Base-by-base conservation (phyloP, 2,797 vertebrate species). In the Chelon auratus region DNA sequence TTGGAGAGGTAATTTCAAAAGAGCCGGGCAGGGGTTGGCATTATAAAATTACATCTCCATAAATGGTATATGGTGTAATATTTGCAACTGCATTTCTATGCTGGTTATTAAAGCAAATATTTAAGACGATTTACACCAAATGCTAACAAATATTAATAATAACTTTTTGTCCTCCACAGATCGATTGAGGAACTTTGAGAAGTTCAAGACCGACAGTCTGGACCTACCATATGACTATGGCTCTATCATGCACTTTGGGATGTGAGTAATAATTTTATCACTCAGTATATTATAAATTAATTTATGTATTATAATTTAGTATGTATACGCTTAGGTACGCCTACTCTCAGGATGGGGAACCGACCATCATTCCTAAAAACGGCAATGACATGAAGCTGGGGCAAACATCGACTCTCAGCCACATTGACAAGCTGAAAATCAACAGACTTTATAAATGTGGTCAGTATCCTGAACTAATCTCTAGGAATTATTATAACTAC, bases 161-260 rank as follows among this genome's bases (percentile, higher is more conserved):
- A 2, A 48, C 65, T 63, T 8, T 45, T 54, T 45, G 0, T 72
- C 62, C 67, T 47, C 56, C 76, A 83, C 73, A 95, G 95, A 94
- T 91, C 91, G 87, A 7, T 40, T 93, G 62, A 93, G 92, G 68
- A 96, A 96, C 88, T 97, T 97, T 91, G 94, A 95, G 69, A 96
- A 95, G 92, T 93, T 95, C 60, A 96, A 92, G 80, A 95, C 95
- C 0, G 94, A 93, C 65, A 95, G 86, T 77, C 54, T 96, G 87
- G 84, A 91, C 65, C 92, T 95, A 14, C 95, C 95, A 0, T 97
- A 97, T 71, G 96, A 97, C 85, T 97, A 95, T 30, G 59, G 89
- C 52, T 97, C 96, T 53, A 94, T 97, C 79, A 96, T 97, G 96
- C 97, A 97, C 87, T 97, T 96, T 62, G 96, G 96, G 66, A 93